Percentiles rank a stretch among this genome's conserved stretches.
These are phyloP conservation scores for Lagopus muta DNA, from an alignment of 2,113 vertebrate species.

Conservation along the genomic window DNA sequence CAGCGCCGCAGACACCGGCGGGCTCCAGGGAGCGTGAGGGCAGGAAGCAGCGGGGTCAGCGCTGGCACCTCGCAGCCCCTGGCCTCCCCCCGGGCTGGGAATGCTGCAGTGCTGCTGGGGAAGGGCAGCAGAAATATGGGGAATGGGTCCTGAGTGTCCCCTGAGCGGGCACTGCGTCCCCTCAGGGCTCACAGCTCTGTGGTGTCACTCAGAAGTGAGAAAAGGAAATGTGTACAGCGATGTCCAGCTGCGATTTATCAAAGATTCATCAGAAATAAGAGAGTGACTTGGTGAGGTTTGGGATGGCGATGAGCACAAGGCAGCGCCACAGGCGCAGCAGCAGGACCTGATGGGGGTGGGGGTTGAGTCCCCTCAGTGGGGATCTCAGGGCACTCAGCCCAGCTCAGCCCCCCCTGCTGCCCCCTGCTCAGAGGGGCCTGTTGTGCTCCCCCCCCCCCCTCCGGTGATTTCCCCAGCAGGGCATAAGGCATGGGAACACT, in stretches of 20 bases:
- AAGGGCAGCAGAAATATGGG: not conserved
- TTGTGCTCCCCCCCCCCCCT: too few species aligned
- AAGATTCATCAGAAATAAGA: not conserved
- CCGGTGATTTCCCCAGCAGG: too few species aligned
- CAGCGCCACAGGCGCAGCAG: not conserved
- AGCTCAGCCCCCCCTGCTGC: not conserved
- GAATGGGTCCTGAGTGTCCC: not conserved
- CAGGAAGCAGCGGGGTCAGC: conserved; percentile 36
- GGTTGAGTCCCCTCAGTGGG: not conserved
- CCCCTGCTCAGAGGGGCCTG: too few species aligned
- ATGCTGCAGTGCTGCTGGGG: not conserved
- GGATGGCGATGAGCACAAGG: too few species aligned
- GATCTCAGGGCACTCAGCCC: not conserved
- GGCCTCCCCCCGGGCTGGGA: not conserved
- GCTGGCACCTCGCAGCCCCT: not conserved
- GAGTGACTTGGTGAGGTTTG: not conserved
- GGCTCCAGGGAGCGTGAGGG: not conserved
- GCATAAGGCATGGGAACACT: not conserved
- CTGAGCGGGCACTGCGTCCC: not conserved
- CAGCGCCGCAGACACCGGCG: conserved; percentile 9
- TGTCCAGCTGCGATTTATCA: not conserved
- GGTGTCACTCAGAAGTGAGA: not conserved
- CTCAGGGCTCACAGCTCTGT: too few species aligned
- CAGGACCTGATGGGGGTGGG: not conserved
- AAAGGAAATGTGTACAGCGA: not conserved